Evolutionary conservation across 2,888 invertebrate species (phyloP).

Genomic region (Cactoblastis cactorum): DNA sequence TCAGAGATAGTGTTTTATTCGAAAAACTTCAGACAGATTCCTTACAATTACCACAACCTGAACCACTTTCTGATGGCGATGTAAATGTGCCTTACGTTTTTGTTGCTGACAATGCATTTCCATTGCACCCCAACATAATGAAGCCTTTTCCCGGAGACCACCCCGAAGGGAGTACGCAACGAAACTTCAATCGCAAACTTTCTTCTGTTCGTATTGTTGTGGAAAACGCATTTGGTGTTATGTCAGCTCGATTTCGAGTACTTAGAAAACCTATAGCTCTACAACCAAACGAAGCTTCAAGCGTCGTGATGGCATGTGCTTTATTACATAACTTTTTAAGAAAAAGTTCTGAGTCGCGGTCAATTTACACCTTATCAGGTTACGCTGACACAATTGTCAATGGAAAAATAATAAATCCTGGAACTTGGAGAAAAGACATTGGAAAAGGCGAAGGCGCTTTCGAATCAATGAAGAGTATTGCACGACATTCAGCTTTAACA

Average conservation of each 20-base stretch:
- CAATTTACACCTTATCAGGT: background rate
- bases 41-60: background rate
- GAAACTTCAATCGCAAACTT: background rate
- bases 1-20: background rate
- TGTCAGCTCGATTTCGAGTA: conserved; percentile 12
- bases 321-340: background rate
- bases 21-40: background rate
- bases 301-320: too few species aligned
- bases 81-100: conserved; percentile 10
- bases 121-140: conserved; percentile 13
- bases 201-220: conserved; percentile 22
- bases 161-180: background rate
- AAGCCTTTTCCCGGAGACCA: conserved; percentile 11
- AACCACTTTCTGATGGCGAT: background rate
- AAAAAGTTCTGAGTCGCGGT: background rate
- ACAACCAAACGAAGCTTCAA: conserved; percentile 2
- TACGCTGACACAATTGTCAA: conserved; percentile 11
- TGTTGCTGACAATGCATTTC: conserved; percentile 17
- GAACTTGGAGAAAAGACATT: conserved; percentile 13
- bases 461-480: background rate
- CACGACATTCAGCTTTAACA: background rate
- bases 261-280: conserved; percentile 14
- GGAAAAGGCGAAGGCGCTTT: conserved; percentile 12
- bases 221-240: conserved; percentile 18
- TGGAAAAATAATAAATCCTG: conserved; percentile 10